phyloP scores from a whole-genome alignment of 2,113 vertebrate genomes.

The rat (Rattus norvegicus) region GRCr8 NC_086019.1:156241001-156241500 shows the following conservation, averaged over 20 bases:
- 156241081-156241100: neutral
- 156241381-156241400: neutral
- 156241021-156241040: constrained; percentile 51
- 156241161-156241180: constrained; percentile 25
- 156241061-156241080: neutral
- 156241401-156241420: neutral
- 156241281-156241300: neutral
- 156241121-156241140: constrained; percentile 26
- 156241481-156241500: neutral
- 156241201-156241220: neutral
- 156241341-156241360: constrained; percentile 10
- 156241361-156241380: constrained; percentile 18
- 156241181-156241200: neutral
- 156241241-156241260: constrained; percentile 18
- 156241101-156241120: constrained; percentile 10
- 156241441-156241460: constrained; percentile 18
- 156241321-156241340: neutral
- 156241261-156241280: neutral
- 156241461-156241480: neutral
- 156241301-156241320: neutral
- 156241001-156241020: constrained; percentile 43
- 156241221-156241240: neutral
- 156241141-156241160: neutral
- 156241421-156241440: neutral
- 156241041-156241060: constrained; percentile 1